These are phyloP conservation scores for Tachystola acroxantha DNA, from an alignment of 2,888 invertebrate genomes.

Conservation along the genomic window DNA sequence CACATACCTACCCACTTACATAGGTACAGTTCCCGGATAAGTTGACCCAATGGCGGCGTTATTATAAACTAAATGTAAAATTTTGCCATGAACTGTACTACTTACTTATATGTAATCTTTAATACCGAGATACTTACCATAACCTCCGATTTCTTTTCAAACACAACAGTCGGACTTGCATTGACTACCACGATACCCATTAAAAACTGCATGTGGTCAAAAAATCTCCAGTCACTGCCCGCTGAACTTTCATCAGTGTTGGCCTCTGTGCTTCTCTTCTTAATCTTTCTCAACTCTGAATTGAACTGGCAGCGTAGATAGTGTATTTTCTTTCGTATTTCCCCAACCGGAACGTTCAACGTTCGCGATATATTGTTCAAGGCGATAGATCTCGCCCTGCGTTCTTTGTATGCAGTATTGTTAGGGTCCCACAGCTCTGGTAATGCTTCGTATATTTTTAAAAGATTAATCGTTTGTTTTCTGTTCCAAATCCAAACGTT, in stretches of 20 bases:
- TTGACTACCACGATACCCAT: too few species aligned
- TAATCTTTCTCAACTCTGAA: slow-evolving; percentile 8
- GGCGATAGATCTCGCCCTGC: slow-evolving; percentile 1
- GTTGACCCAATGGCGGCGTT: too few species aligned
- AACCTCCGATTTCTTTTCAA: too few species aligned
- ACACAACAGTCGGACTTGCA: too few species aligned
- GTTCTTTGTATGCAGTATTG: slow-evolving; percentile 1
- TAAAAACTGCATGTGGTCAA: slow-evolving; percentile 4
- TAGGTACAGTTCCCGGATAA: too few species aligned
- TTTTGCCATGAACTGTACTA: too few species aligned
- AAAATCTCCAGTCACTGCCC: slow-evolving; percentile 1
- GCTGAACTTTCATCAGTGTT: neutral
- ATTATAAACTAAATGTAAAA: too few species aligned
- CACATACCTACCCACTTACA: too few species aligned
- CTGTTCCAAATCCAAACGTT: slow-evolving; percentile 1
- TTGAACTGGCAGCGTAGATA: slow-evolving; percentile 9
- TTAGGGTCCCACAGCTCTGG: slow-evolving; percentile 5
- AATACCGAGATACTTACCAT: too few species aligned
- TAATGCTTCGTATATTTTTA: slow-evolving; percentile 1
- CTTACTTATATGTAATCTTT: too few species aligned
- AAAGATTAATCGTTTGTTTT: neutral
- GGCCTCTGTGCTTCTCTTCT: neutral
- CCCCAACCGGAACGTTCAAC: slow-evolving; percentile 12
- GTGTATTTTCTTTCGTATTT: slow-evolving; percentile 14
- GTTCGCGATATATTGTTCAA: neutral